These are phyloP conservation scores for Morelia viridis DNA, from an alignment of 2,797 vertebrate species.

Conservation along the genomic window DNA sequence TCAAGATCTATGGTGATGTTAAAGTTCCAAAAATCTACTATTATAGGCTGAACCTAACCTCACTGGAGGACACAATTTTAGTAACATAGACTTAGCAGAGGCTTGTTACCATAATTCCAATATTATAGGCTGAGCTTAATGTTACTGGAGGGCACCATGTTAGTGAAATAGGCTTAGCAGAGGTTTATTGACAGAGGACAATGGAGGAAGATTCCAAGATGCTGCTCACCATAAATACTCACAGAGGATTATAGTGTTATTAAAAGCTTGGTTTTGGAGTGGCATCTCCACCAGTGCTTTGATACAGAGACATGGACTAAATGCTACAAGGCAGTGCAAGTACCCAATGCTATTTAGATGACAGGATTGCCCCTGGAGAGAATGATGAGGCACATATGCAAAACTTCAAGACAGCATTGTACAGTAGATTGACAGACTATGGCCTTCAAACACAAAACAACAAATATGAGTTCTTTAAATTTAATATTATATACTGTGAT, in stretches of 20 bases:
- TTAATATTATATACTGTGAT: background rate
- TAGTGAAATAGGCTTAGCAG: background rate
- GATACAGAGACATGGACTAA: background rate
- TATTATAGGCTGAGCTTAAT: background rate
- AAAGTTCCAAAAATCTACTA: background rate
- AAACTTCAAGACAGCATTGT: background rate
- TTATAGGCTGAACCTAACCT: background rate
- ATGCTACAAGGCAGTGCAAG: background rate
- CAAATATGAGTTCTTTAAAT: background rate
- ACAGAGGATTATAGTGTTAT: background rate
- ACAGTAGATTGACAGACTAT: background rate
- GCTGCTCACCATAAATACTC: background rate
- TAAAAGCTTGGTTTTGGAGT: background rate
- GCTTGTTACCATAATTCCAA: background rate
- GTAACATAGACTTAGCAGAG: background rate
- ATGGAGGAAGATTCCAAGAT: background rate
- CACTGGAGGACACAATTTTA: background rate
- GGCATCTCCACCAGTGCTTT: background rate
- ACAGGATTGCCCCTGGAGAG: background rate
- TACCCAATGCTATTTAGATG: background rate
- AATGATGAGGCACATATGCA: background rate
- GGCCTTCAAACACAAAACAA: background rate
- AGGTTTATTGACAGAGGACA: background rate
- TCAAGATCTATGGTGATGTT: background rate
- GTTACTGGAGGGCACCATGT: background rate